These are phyloP conservation scores for Thunnus maccoyii DNA, from an alignment of 2,113 vertebrate genomes.

Conservation along the genomic window DNA sequence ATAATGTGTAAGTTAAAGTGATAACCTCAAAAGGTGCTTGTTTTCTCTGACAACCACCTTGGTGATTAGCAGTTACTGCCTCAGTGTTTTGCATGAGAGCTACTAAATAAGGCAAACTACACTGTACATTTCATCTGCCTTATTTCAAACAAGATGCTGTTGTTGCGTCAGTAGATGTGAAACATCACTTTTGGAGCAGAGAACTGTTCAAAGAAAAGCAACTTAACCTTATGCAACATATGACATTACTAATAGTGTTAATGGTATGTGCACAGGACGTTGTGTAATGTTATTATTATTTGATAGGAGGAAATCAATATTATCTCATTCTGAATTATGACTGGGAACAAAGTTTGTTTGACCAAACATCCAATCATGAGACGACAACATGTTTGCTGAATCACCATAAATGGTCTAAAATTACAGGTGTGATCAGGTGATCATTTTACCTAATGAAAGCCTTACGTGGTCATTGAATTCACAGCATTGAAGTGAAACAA, in stretches of 20 bases:
- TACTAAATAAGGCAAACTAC: too few relatives aligned
- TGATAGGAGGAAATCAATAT: too few relatives aligned
- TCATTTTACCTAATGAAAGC: background rate
- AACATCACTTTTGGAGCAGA: background rate
- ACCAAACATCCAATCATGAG: conserved; percentile 1
- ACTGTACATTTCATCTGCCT: background rate
- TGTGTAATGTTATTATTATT: too few relatives aligned
- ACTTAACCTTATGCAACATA: too few relatives aligned
- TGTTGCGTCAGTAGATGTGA: background rate
- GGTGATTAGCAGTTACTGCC: too few relatives aligned
- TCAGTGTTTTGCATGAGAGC: too few relatives aligned
- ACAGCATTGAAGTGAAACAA: background rate
- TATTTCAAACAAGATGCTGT: background rate
- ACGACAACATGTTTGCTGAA: conserved; percentile 4
- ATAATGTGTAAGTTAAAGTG: too few relatives aligned
- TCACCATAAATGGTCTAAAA: background rate
- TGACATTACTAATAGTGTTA: too few relatives aligned
- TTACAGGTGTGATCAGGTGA: conserved; percentile 7
- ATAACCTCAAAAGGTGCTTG: too few relatives aligned
- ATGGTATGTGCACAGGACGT: too few relatives aligned
- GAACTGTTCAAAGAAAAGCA: too few relatives aligned
- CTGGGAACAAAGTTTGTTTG: background rate
- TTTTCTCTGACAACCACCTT: too few relatives aligned
- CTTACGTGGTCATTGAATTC: background rate
- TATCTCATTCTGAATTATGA: background rate